phyloP scores from a whole-genome alignment of 2,888 invertebrate genomes.

The Phortica okadai region DNA sequence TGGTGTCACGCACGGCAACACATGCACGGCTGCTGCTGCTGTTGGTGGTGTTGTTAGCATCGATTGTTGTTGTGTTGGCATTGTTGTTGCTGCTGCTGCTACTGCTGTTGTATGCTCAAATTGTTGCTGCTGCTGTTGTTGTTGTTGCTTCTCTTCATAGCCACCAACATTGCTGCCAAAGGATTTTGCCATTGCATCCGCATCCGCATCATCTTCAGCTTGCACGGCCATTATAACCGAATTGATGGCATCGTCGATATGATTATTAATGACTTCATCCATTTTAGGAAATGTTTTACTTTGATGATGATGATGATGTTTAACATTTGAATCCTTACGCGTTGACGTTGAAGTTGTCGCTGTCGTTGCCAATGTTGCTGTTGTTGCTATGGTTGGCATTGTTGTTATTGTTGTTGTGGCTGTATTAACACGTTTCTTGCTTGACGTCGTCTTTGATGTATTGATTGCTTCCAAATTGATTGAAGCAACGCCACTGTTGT shows the following conservation, averaged over 20 bases:
- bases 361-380: background rate
- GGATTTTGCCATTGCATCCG: background rate
- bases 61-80: conserved; percentile 4
- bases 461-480: background rate
- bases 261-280: conserved; percentile 72
- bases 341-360: background rate
- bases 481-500: background rate
- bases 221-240: conserved; percentile 71
- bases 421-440: conserved; percentile 53
- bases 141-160: background rate
- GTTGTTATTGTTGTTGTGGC: conserved; percentile 25
- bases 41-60: background rate
- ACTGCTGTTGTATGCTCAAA: background rate
- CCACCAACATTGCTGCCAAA: too few species aligned
- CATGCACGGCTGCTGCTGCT: background rate
- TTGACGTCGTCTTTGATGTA: background rate
- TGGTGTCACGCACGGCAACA: background rate
- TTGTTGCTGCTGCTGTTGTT: conserved; percentile 13
- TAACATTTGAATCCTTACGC: conserved; percentile 47
- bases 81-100: background rate
- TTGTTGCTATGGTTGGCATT: background rate
- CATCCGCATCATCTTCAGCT: conserved; percentile 56
- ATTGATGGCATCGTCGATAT: conserved; percentile 72
- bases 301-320: conserved; percentile 39
- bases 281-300: conserved; percentile 59